phyloP scores from a whole-genome alignment of 1,140 invertebrate species.

The Panagrolaimus sp. region DNA sequence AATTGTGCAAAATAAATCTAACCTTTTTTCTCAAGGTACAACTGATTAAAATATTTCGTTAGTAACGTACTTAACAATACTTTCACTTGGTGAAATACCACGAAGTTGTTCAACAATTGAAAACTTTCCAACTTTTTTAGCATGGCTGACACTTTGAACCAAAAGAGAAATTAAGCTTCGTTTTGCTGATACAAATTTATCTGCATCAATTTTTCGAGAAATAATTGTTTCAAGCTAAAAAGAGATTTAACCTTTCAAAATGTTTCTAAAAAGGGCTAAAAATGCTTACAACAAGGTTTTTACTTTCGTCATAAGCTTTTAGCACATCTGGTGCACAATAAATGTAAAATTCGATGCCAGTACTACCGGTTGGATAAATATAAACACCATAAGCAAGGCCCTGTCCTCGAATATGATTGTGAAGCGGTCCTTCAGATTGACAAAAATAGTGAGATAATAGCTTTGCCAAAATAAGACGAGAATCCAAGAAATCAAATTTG shows the following conservation, averaged over 20 bases:
- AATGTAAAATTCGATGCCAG: constrained; percentile 69
- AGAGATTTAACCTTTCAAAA: no score
- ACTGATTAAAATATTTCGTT: no score
- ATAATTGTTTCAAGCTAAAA: constrained; percentile 68
- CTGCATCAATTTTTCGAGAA: constrained; percentile 66
- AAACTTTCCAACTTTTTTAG: constrained; percentile 68
- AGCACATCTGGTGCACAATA: constrained; percentile 71
- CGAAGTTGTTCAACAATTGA: constrained; percentile 71
- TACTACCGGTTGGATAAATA: constrained; percentile 67
- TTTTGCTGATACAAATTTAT: constrained; percentile 73
- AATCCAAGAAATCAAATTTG: constrained; percentile 64
- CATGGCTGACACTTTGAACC: constrained; percentile 72
- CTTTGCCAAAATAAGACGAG: constrained; percentile 69
- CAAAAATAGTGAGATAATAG: constrained; percentile 78
- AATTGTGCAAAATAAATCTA: no score
- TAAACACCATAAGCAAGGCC: constrained; percentile 76
- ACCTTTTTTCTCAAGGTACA: no score
- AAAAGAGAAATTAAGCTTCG: constrained; percentile 78
- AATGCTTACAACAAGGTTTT: constrained; percentile 68
- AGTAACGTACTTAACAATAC: neutral
- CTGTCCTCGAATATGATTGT: constrained; percentile 74
- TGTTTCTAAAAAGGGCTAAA: neutral
- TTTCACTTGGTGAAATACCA: neutral
- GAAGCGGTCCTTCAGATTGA: constrained; percentile 81
- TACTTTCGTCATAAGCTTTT: constrained; percentile 71